Evolutionary conservation across 2,888 invertebrate genomes (phyloP), one percentile per base, ranked within the genome.

Genomic region (Drosophila paranaensis): DNA sequence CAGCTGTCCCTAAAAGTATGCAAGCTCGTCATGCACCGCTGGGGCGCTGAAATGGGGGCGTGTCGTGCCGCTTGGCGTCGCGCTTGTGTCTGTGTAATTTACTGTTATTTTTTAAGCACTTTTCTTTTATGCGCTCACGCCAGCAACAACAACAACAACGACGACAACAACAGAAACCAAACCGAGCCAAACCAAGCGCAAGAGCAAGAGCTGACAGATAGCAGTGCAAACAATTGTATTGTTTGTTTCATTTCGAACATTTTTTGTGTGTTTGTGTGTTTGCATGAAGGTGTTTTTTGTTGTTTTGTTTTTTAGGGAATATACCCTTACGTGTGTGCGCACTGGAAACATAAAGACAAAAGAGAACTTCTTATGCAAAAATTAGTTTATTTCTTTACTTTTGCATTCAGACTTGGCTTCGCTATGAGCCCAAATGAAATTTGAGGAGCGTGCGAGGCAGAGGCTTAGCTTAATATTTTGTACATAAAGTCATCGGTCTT

Each of bases 81-180:
- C 50, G 71, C 74, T 77, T 70, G 69, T 81, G 60, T 79, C 69
- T 85, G 79, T 84, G 82, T 77, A 85, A 87, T 85, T 85, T 85
- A 85, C 73, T 85, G 88, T 85, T 85, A 89, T 87, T 84, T 84
- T 84, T 85, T 89, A 87, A 89, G 88, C 88, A 71, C 82, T 84
- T 74, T 89, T 69, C 84, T 73, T 83, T 83, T 81, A 81, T 86
- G 81, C 20, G 20, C 78, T 72, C 51, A 40, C 56, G 27, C 63
- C 70, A 76, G 14, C 70, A 63, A 40, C 56, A 73, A n/a, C 43
- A 51, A 6, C 45, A 64, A n/a, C 40, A 51, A 13, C 30, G 56
- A n/a, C 30, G 5, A 20, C 20, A 20, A 27, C 43, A 50, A 42
- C 9, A 16, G 9, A 14, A 27, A 8, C 27, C n/a, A 33, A 50